phyloP scores from a whole-genome alignment of 92 coral and sea anemone genomes.

The Epizoanthus scotinus region DNA sequence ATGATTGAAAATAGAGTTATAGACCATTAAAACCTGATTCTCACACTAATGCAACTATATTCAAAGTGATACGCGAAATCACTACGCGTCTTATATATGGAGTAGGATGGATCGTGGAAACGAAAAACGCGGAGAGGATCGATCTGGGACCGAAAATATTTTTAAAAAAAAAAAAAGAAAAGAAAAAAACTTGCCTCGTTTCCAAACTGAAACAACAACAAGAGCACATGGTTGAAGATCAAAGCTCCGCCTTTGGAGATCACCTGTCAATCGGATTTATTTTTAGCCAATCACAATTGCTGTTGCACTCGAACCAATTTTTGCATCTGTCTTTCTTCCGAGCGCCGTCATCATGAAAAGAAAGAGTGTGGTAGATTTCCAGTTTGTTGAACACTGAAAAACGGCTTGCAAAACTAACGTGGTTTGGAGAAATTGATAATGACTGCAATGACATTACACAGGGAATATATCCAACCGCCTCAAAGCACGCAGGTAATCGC shows the following conservation, averaged over 20 bases:
- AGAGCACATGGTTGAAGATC: constrained; percentile 73
- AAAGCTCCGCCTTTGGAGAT: constrained; percentile 41
- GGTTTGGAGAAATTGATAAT: constrained; percentile 46
- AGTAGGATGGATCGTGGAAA: no score
- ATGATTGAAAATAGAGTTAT: no score
- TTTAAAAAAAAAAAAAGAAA: no score
- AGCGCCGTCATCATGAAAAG: constrained; percentile 82
- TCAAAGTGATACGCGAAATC: no score
- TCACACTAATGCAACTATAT: no score
- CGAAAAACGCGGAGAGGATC: no score
- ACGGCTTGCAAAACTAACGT: constrained; percentile 52
- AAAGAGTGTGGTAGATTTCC: constrained; percentile 67
- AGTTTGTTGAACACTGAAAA: constrained; percentile 45
- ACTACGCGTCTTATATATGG: no score
- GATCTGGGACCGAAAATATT: no score
- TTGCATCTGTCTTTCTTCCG: constrained; percentile 91
- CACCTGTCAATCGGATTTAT: constrained; percentile 67
- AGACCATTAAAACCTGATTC: no score
- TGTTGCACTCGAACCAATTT: constrained; percentile 55
- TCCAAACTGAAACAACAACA: constrained; percentile 51
- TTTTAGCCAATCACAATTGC: constrained; percentile 36
- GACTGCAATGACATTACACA: constrained; percentile 81
- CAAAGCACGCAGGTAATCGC: constrained; percentile 77
- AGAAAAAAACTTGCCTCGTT: constrained; percentile 32
- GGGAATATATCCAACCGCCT: constrained; percentile 87